These are phyloP conservation scores for Heliconius ismenius DNA, from an alignment of 2,888 invertebrate species.

Conservation along the genomic window DNA sequence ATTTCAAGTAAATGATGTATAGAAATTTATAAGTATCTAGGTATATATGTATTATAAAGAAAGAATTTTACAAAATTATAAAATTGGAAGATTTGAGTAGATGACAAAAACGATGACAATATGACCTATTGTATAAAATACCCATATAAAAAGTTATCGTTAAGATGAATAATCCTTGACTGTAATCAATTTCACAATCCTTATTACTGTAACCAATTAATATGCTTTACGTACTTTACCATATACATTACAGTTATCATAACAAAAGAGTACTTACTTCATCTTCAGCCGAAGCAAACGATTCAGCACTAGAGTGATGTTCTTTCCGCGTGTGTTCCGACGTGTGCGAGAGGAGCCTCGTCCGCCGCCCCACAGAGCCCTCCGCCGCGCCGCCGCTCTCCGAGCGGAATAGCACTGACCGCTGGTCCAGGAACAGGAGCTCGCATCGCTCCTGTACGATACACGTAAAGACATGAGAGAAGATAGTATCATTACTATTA, in stretches of 20 bases:
- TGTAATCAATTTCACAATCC: background rate
- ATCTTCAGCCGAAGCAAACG: slow-evolving; percentile 97
- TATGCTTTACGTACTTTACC: background rate
- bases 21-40: no score
- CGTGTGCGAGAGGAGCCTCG: slow-evolving; percentile 72
- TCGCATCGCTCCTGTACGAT: slow-evolving; percentile 90
- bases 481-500: no score
- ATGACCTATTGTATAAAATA: no score
- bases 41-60: no score
- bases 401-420: slow-evolving; percentile 91
- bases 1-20: no score
- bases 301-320: slow-evolving; percentile 94
- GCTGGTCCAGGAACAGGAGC: slow-evolving; percentile 92
- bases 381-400: slow-evolving; percentile 83
- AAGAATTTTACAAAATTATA: no score
- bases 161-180: background rate
- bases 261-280: slow-evolving; percentile 76
- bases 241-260: background rate
- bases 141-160: no score
- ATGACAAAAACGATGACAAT: no score
- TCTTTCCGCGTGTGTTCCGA: slow-evolving; percentile 75
- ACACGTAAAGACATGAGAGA: background rate
- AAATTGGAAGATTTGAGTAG: no score
- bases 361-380: slow-evolving; percentile 53
- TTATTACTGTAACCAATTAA: background rate